Evolutionary conservation across 1,140 invertebrate genomes (phyloP), one percentile per base, ranked within the genome.

Genomic region (Bombus waltoni): DNA sequence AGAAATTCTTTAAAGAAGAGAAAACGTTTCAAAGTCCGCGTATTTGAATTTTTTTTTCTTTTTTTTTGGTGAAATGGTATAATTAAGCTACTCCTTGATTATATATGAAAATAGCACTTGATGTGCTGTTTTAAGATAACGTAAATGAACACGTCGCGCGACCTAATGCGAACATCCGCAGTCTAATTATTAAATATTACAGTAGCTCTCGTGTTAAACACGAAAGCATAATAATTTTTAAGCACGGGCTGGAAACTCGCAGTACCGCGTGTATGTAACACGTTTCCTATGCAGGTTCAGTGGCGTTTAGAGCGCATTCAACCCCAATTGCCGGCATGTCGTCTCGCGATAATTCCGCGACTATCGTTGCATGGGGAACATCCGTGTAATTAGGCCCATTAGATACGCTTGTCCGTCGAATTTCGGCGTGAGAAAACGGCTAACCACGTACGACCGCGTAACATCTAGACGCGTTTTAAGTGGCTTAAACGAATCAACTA

Each of bases 401-500:
- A 65, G 38, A 59, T 13, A 59, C 40, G 42, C 28, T 68, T 68
- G 74, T 57, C 42, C 44, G 62, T 53, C 32, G 74, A 77, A 77
- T 57, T 83, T 77, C 62, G 62, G 42, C 81, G 73, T 83, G 81
- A 77, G 81, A 83, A 83, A 83, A 35, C 28, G 62, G 65, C 28
- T 62, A 66, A 44, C 32, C 73, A 28, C 42, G 44, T 32, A 35
- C 73, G 35, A 38, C 72, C 73, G 42, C 44, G 81, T 53, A 66
- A 68, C 82, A 71, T 70, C 82, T 79, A 25, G n/a, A n/a, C 28
- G 82, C 38, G 82, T 65, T 84, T 84, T 84, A 84, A 84, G 82
- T 84, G 82, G 82, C 75, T 84, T 84, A 84, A 84, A 84, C 75
- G 82, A 84, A 84, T 84, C 75, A 84, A 84, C 66, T 84, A 79